Conservation (phyloP, 2,888 invertebrate genomes). For the Acleris sparsana region DNA sequence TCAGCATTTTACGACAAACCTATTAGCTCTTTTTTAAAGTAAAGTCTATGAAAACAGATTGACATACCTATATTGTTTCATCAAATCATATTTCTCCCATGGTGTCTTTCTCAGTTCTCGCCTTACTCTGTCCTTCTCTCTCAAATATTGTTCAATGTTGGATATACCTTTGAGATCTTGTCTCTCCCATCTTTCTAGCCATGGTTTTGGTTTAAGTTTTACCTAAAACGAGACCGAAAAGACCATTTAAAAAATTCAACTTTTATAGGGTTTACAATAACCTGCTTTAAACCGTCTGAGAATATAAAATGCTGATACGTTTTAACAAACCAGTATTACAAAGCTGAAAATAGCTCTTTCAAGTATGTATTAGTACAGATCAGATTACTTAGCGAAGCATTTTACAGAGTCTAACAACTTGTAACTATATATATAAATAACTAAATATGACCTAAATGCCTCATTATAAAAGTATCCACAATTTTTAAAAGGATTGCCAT, state of each 20-base stretch:
- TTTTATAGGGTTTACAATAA: too few species aligned
- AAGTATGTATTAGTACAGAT: too few species aligned
- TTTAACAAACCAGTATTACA: too few species aligned
- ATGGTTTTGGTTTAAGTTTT: conserved; percentile 91
- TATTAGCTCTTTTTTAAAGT: too few species aligned
- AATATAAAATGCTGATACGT: too few species aligned
- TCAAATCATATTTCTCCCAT: conserved; percentile 96
- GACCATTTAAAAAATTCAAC: not conserved
- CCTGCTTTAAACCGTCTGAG: not conserved
- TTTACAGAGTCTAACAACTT: too few species aligned
- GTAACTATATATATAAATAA: too few species aligned
- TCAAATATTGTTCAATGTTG: conserved; percentile 83
- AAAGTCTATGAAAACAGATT: not conserved
- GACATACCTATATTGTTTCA: conserved; percentile 94
- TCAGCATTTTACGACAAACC: not conserved
- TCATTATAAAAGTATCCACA: too few species aligned
- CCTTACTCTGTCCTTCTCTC: conserved; percentile 76
- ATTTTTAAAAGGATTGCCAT: too few species aligned
- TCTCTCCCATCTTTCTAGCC: conserved; percentile 95
- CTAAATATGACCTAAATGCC: too few species aligned
- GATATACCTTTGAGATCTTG: conserved; percentile 89
- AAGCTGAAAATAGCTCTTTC: too few species aligned
- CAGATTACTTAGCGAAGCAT: too few species aligned
- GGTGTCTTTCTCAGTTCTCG: conserved; percentile 86
- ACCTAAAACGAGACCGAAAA: conserved; percentile 71